Evolutionary conservation across 2,797 vertebrate genomes (phyloP).

Genomic region (Ctenochaetus hawaiiensis): DNA sequence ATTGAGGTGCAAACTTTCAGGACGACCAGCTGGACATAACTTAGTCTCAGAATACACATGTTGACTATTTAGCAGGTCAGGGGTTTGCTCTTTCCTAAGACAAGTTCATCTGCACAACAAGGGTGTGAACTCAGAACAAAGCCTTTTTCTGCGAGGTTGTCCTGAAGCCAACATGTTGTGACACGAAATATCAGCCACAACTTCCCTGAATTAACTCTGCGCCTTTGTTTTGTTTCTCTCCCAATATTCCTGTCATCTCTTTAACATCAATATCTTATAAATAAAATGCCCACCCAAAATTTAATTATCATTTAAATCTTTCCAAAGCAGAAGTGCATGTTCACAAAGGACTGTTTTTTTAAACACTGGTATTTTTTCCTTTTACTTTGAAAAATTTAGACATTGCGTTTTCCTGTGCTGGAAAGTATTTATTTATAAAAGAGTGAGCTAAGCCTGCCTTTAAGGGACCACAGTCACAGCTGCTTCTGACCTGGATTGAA

Average conservation of each 20-base stretch:
- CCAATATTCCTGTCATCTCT: not conserved
- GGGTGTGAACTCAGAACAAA: not conserved
- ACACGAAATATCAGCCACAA: not conserved
- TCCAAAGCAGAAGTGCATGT: too few relatives aligned
- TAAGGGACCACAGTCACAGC: not conserved
- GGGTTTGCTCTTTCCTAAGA: not conserved
- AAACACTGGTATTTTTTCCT: too few relatives aligned
- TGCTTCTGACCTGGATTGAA: constrained; percentile 67
- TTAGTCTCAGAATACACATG: not conserved
- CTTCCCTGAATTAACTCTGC: not conserved
- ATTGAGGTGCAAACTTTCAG: not conserved
- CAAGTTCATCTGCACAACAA: not conserved
- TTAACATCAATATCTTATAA: too few relatives aligned
- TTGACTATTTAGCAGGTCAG: not conserved
- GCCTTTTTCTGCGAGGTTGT: not conserved
- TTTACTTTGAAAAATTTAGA: not conserved
- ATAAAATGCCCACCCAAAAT: too few relatives aligned
- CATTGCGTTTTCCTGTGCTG: not conserved
- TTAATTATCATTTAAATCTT: too few relatives aligned
- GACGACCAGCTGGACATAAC: not conserved
- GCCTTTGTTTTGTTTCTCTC: not conserved
- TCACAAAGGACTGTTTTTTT: too few relatives aligned
- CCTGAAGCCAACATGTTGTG: not conserved
- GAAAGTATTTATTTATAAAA: not conserved
- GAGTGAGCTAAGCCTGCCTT: not conserved